Evolutionary conservation across 2,113 vertebrate genomes (phyloP), one percentile per base, ranked within the genome.

Genomic region (Anolis sagrei): DNA sequence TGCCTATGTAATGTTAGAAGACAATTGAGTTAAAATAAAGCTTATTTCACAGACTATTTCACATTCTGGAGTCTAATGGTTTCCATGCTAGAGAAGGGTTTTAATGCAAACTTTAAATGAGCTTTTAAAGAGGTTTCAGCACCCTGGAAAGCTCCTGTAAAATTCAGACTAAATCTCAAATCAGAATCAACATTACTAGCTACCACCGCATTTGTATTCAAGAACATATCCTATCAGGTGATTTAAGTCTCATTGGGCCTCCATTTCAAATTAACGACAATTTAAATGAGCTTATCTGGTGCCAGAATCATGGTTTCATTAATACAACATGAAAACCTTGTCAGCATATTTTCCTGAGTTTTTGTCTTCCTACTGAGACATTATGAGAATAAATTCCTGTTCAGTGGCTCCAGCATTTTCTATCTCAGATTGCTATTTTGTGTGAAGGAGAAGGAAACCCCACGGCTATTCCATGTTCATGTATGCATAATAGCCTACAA

Each of bases 1-100:
- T 97, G 96, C 73, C 97, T 97, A 89, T 86, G 64, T 84, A 93
- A 61, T 87, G 89, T 90, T 61, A 86, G 90, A 7, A 93, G 80
- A 88, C 34, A 81, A 76, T 44, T n/a, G 86, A 9, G 58, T 54
- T 62, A 19, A 68, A n/a, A 21, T 81, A 81, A 32, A 34, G 39
- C 36, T 75, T 48, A 9, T 36, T 49, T 75, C 29, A 62, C 19
- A 64, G 9, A 0, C 34, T 5, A 58, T 58, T 58, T 58, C 16
- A 13, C 11, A 14, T 18, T 18, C 14, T 16, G 54, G 54, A 4
- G 13, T 58, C 11, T 18, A 4, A 18, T 58, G 54, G 54, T 2
- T 58, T 58, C 54, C 54, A 58, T 58, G 54, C 54, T 1, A 18
- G 4, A 18, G 54, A 58, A 58, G 54, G 11, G 54, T 16, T 18